Percentiles rank a stretch among this genome's conserved stretches.
Conservation (phyloP, 2,797 vertebrate genomes). For the Meda fulgida region DNA sequence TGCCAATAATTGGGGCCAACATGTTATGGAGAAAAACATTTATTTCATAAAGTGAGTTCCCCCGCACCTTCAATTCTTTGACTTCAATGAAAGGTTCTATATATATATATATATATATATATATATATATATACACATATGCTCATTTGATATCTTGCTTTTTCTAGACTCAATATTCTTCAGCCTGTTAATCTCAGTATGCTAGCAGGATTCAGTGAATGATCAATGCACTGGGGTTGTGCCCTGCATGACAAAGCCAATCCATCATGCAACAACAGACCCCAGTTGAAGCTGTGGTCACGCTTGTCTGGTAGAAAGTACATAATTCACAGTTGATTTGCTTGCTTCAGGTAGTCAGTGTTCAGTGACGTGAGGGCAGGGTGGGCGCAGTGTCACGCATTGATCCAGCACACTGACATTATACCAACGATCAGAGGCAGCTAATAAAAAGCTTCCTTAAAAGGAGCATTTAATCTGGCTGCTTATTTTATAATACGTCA, state of each 20-base stretch:
- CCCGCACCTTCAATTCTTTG: no score
- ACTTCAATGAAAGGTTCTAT: no score
- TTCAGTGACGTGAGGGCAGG: conserved; percentile 48
- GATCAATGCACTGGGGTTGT: conserved; percentile 42
- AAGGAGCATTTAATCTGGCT: neutral
- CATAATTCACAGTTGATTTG: conserved; percentile 47
- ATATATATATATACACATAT: no score
- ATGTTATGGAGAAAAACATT: no score
- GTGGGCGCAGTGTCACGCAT: conserved; percentile 22
- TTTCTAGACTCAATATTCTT: neutral
- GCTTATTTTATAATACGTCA: neutral
- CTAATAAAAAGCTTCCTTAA: conserved; percentile 31
- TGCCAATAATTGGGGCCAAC: no score
- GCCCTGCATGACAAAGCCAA: conserved; percentile 40
- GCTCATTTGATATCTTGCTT: neutral
- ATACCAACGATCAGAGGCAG: conserved; percentile 62
- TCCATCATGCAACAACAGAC: conserved; percentile 47
- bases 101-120: no score
- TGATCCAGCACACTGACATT: conserved; percentile 60
- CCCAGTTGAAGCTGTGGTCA: conserved; percentile 34
- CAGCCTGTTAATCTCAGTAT: neutral
- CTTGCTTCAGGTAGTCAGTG: conserved; percentile 44
- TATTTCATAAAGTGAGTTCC: no score
- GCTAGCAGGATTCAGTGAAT: conserved; percentile 21
- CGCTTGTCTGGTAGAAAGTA: conserved; percentile 41